These are phyloP conservation scores for Brachionus manjavacas DNA, from an alignment of 1,140 invertebrate genomes.

Conservation along the genomic window DNA sequence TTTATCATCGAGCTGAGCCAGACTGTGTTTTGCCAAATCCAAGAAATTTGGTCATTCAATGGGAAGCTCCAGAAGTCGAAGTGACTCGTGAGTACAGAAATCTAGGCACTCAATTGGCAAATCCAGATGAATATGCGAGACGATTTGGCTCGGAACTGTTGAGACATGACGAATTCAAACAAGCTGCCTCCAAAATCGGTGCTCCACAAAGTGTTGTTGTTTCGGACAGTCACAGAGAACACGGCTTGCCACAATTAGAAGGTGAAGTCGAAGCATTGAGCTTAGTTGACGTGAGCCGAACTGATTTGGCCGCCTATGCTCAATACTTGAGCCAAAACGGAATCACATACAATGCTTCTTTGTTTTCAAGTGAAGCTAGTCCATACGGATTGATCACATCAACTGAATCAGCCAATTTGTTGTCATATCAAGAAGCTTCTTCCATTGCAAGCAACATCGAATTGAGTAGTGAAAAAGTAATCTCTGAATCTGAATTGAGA, in stretches of 20 bases:
- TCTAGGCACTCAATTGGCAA: constrained; percentile 19
- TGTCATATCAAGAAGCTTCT: neutral
- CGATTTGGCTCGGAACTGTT: neutral
- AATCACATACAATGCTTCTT: constrained; percentile 10
- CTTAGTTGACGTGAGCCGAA: neutral
- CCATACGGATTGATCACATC: constrained; percentile 12
- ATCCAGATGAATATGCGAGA: constrained; percentile 35
- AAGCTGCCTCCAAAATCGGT: neutral
- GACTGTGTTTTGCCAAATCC: constrained; percentile 30
- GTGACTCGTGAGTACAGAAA: constrained; percentile 30
- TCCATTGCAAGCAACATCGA: neutral
- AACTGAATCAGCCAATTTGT: neutral
- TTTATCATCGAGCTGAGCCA: neutral
- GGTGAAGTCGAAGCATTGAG: constrained; percentile 18
- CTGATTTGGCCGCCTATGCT: neutral
- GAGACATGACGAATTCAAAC: constrained; percentile 11
- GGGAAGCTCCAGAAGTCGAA: constrained; percentile 36
- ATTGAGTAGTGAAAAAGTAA: neutral
- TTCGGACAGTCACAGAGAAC: neutral
- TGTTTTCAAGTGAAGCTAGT: constrained; percentile 25
- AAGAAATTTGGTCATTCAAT: constrained; percentile 40
- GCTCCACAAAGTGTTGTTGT: neutral
- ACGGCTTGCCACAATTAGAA: constrained; percentile 3
- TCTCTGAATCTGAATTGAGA: neutral
- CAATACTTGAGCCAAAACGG: neutral